phyloP scores from a whole-genome alignment of 2,113 vertebrate genomes.

The Nibea albiflora region DNA sequence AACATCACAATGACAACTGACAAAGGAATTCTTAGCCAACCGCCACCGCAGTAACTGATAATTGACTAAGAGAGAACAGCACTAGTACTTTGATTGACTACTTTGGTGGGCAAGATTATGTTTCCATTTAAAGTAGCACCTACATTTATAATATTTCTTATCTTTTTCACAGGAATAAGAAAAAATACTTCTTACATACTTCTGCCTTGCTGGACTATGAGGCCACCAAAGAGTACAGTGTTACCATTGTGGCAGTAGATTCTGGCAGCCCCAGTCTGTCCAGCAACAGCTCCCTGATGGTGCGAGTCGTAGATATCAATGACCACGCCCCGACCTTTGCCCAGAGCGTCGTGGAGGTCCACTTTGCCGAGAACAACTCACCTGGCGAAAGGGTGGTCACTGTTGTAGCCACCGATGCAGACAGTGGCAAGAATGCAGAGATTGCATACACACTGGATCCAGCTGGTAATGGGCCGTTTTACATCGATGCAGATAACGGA shows the following conservation, averaged over 20 bases:
- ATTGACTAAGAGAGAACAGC: neutral
- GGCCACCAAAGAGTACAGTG: constrained; percentile 90
- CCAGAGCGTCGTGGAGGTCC: constrained; percentile 91
- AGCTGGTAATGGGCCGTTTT: constrained; percentile 85
- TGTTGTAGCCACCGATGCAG: constrained; percentile 90
- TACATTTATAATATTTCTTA: constrained; percentile 3
- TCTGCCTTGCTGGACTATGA: constrained; percentile 96
- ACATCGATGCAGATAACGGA: constrained; percentile 92
- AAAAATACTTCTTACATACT: constrained; percentile 97
- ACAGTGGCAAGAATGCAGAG: constrained; percentile 95
- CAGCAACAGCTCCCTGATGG: constrained; percentile 94
- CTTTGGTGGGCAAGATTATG: neutral
- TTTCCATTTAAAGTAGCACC: neutral
- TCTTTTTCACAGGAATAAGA: constrained; percentile 87
- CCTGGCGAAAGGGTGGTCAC: constrained; percentile 92
- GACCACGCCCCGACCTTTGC: constrained; percentile 93
- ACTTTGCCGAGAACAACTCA: constrained; percentile 95
- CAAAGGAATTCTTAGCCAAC: neutral
- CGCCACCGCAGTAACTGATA: constrained; percentile 2
- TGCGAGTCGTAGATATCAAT: constrained; percentile 93
- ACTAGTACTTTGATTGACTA: constrained; percentile 1
- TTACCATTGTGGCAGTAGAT: constrained; percentile 96
- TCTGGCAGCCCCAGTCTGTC: constrained; percentile 96
- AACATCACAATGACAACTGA: constrained; percentile 3
- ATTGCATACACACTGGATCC: constrained; percentile 92